Percentiles rank a stretch among this genome's conserved stretches.
Evolutionary conservation across 2,797 vertebrate genomes (phyloP).

Genomic region (Diplodus puntazzo): DNA sequence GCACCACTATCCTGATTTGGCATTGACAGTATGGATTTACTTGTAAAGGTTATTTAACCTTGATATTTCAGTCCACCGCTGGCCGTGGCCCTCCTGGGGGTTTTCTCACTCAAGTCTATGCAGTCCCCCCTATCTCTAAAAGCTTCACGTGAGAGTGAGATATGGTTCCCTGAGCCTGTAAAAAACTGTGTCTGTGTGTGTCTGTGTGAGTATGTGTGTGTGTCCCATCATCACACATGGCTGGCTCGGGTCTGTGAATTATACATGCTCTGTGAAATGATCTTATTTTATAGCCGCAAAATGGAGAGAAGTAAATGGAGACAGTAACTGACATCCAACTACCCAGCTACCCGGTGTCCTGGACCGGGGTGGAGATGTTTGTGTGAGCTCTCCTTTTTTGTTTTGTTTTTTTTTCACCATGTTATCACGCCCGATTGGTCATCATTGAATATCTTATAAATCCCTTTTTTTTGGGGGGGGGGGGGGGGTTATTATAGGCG

Average conservation of each 20-base stretch:
- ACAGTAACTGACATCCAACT: constrained; percentile 72
- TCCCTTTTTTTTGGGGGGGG: not conserved
- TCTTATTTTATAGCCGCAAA: constrained; percentile 85
- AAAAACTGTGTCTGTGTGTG: constrained; percentile 52
- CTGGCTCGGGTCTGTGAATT: constrained; percentile 83
- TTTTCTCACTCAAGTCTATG: constrained; percentile 46
- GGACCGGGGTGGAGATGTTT: constrained; percentile 70
- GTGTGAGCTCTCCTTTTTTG: constrained; percentile 25
- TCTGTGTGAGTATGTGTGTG: constrained; percentile 53
- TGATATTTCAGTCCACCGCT: constrained; percentile 42
- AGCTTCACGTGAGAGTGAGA: constrained; percentile 73
- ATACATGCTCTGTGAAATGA: constrained; percentile 87
- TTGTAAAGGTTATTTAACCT: constrained; percentile 69
- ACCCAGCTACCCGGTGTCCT: constrained; percentile 64
- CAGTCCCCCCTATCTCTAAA: constrained; percentile 61
- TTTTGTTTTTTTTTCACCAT: not conserved
- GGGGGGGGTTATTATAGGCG: not conserved
- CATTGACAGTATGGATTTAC: constrained; percentile 61
- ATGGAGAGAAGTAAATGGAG: constrained; percentile 79
- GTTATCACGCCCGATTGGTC: constrained; percentile 34
- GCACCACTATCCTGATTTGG: constrained; percentile 64
- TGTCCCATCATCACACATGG: constrained; percentile 82
- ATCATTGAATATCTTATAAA: constrained; percentile 25
- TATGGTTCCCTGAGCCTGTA: constrained; percentile 66
- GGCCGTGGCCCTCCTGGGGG: constrained; percentile 35